phyloP scores from a whole-genome alignment of 2,113 vertebrate species.

The Eupsittula cactorum region DNA sequence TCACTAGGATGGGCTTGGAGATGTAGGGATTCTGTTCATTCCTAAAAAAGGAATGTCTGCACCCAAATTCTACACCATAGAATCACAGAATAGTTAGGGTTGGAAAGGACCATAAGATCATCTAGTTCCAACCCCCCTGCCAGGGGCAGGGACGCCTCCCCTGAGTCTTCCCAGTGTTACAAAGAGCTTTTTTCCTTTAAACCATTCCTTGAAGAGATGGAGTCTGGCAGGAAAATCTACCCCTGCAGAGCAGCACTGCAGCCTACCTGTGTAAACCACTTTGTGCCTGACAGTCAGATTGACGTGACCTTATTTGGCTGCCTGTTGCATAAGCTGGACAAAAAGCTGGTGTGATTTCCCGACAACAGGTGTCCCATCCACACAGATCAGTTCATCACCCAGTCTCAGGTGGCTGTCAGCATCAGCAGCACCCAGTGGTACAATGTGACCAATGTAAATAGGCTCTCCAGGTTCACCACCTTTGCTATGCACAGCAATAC shows the following conservation, averaged over 20 bases:
- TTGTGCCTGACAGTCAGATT: slow-evolving; percentile 97
- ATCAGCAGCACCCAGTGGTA: slow-evolving; percentile 94
- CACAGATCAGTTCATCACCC: slow-evolving; percentile 94
- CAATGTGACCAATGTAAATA: slow-evolving; percentile 98
- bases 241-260: neutral
- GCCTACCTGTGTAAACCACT: slow-evolving; percentile 88
- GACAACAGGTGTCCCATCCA: slow-evolving; percentile 95
- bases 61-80: neutral
- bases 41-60: neutral
- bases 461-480: neutral
- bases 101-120: too few species aligned
- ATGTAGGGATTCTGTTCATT: neutral
- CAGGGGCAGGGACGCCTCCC: neutral
- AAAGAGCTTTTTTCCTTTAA: neutral
- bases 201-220: slow-evolving; percentile 10
- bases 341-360: slow-evolving; percentile 98
- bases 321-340: slow-evolving; percentile 98
- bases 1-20: neutral
- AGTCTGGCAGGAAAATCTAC: neutral
- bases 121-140: too few species aligned
- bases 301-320: slow-evolving; percentile 97
- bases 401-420: slow-evolving; percentile 93
- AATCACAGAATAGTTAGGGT: too few species aligned
- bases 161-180: neutral
- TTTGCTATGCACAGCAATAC: neutral